Evolutionary conservation across 2,888 invertebrate species (phyloP).

Genomic region (Acronicta psi): DNA sequence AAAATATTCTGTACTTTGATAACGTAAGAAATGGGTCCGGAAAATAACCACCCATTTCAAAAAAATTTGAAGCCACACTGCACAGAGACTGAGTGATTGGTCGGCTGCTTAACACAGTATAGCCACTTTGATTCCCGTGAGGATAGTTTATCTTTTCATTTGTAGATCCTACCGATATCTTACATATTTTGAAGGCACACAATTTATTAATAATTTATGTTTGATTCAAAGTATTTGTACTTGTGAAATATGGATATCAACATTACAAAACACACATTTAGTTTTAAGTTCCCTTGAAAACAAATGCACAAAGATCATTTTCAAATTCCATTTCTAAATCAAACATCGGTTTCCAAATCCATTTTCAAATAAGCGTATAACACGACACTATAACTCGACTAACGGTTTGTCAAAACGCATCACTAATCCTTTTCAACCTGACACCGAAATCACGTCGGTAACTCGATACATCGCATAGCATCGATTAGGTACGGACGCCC

Average conservation of each 20-base stretch:
- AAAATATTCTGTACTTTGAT: not conserved
- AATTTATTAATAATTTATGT: too few relatives aligned
- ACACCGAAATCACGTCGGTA: conserved; percentile 62
- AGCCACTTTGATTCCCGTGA: too few relatives aligned
- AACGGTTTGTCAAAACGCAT: conserved; percentile 48
- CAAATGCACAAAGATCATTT: not conserved
- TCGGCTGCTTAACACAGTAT: not conserved
- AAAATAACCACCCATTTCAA: not conserved
- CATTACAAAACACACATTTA: too few relatives aligned
- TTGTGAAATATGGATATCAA: too few relatives aligned
- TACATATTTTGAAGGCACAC: too few relatives aligned
- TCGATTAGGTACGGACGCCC: conserved; percentile 65
- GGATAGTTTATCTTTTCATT: too few relatives aligned
- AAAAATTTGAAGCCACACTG: too few relatives aligned
- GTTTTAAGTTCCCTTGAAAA: too few relatives aligned
- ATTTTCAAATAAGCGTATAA: conserved; percentile 28
- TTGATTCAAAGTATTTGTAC: too few relatives aligned
- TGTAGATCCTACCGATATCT: too few relatives aligned
- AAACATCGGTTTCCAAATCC: not conserved
- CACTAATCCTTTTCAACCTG: conserved; percentile 46
- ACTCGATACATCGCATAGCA: conserved; percentile 59
- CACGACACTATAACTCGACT: conserved; percentile 16
- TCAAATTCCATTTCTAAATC: not conserved
- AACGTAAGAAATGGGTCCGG: not conserved
- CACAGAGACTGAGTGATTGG: too few relatives aligned